Percentiles rank a stretch among this genome's conserved stretches.
phyloP scores from a whole-genome alignment of 2,797 vertebrate species.

The Pangasius larnaudii region DNA sequence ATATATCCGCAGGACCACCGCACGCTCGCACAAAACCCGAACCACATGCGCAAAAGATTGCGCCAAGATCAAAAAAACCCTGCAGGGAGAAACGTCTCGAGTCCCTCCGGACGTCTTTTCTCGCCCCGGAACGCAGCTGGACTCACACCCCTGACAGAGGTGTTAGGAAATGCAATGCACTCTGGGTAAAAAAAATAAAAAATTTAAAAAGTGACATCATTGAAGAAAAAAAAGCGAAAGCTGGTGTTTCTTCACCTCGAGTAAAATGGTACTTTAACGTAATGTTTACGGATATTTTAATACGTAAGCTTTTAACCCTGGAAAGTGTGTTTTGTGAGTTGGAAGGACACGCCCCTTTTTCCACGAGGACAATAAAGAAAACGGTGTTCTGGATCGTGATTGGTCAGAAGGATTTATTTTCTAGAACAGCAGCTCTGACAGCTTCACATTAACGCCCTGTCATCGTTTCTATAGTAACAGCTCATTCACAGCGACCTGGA shows the following conservation, averaged over 20 bases:
- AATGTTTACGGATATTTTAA: not conserved
- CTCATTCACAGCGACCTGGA: not conserved
- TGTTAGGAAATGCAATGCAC: slow-evolving; percentile 45
- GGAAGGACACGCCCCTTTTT: not conserved
- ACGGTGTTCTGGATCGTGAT: not conserved
- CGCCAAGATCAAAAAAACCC: slow-evolving; percentile 48
- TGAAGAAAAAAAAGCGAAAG: not conserved
- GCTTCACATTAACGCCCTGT: not conserved
- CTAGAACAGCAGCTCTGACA: not conserved
- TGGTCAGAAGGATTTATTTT: not conserved
- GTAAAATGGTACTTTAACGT: not conserved
- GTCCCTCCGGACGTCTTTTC: slow-evolving; percentile 40
- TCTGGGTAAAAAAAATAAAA: slow-evolving; percentile 24
- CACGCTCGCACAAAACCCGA: slow-evolving; percentile 51
- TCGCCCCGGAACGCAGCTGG: slow-evolving; percentile 42
- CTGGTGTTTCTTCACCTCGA: not conserved
- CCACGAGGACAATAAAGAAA: not conserved
- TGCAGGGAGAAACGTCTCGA: slow-evolving; percentile 34
- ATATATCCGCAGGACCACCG: slow-evolving; percentile 60
- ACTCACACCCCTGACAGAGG: slow-evolving; percentile 44
- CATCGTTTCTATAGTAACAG: not conserved
- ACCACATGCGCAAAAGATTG: slow-evolving; percentile 57
- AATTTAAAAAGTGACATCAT: not conserved
- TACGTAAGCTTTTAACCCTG: not conserved
- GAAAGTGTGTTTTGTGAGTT: not conserved